Evolutionary conservation across 2,888 invertebrate genomes (phyloP).

Genomic region (Metalampra italica): DNA sequence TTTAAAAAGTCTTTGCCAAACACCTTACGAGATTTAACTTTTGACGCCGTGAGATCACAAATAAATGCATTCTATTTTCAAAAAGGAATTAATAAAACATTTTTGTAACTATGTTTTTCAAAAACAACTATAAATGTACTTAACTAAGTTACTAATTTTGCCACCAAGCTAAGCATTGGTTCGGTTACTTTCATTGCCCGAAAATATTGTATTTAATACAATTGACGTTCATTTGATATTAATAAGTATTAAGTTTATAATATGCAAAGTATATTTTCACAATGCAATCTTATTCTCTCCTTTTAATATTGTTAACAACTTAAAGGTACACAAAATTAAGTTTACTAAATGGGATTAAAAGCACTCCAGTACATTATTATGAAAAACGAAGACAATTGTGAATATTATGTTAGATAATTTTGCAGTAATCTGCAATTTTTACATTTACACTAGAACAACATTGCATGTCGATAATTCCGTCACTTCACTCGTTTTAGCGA

Average conservation of each 20-base stretch:
- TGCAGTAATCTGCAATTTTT: constrained; percentile 2
- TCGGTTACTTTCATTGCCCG: constrained; percentile 44
- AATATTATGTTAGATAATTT: constrained; percentile 13
- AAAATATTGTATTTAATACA: constrained; percentile 71
- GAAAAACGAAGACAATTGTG: constrained; percentile 17
- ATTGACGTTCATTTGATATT: constrained; percentile 50
- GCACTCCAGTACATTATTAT: constrained; percentile 17
- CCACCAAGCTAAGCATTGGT: constrained; percentile 49
- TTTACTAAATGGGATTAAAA: constrained; percentile 19
- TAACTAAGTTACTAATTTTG: constrained; percentile 36
- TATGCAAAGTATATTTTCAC: constrained; percentile 63
- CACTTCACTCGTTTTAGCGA: neutral
- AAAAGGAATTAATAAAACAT: constrained; percentile 37
- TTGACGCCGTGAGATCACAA: constrained; percentile 65
- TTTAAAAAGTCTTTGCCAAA: constrained; percentile 29
- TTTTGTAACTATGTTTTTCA: constrained; percentile 4
- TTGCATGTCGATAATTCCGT: neutral
- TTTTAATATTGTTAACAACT: constrained; percentile 64
- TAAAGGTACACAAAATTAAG: constrained; percentile 49
- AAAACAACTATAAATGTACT: constrained; percentile 21
- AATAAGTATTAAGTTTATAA: constrained; percentile 39
- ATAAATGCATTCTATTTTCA: constrained; percentile 61
- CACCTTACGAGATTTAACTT: constrained; percentile 30
- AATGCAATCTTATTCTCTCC: constrained; percentile 77
- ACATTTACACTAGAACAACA: neutral